Base-by-base conservation (phyloP, 2,888 invertebrate genomes). In the Ormia ochracea region DNA sequence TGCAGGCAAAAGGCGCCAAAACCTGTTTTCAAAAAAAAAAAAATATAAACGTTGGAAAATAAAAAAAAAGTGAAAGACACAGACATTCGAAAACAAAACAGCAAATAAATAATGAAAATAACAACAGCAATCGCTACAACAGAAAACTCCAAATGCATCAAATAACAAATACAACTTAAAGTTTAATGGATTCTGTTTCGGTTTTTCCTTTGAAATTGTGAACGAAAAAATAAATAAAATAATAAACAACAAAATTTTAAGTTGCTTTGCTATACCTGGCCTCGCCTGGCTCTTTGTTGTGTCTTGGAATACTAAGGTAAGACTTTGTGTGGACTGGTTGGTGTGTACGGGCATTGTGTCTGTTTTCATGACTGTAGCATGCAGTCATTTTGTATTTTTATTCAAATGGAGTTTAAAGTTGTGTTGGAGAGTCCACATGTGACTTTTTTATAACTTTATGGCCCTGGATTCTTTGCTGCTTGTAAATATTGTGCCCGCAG, bases 151-250 rank as follows among this genome's bases (percentile, higher is more conserved):
- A 56, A 63, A 69, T 69, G 61, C 76, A 63, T 48, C 45, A 76
- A 63, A 69, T 54, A 75, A 63, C 52, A 66, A 72, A 41, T 63
- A 68, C 45, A 74, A 74, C 69, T 70, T 23, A 63, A 74, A 31
- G 65, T 79, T 78, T 79, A 79, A 79, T 79, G 74, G 65, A 74
- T 79, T 79, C 78, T 74, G 74, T 63, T 79, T 79, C 78, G 78
- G 78, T 52, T 74, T 74, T 74, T 69, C 58, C 69, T 69, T 79
- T 79, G 69, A 69, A 78, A 75, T 58, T 63, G 33, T 59, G 19
- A 74, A 52, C 41, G 50, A 78, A 69, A n/a, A n/a, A 63, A 41
- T 31, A 59, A 48, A n/a, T 10, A 31, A 43, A 65, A 69, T 54
- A 69, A 69, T 63, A 69, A 69, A 68, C 63, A 78, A 69, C 63